A percentile compares a stretch with the other conserved stretches of the same genome.
Evolutionary conservation across 2,888 invertebrate species (phyloP).

Genomic region (Leptinotarsa tumamoca): DNA sequence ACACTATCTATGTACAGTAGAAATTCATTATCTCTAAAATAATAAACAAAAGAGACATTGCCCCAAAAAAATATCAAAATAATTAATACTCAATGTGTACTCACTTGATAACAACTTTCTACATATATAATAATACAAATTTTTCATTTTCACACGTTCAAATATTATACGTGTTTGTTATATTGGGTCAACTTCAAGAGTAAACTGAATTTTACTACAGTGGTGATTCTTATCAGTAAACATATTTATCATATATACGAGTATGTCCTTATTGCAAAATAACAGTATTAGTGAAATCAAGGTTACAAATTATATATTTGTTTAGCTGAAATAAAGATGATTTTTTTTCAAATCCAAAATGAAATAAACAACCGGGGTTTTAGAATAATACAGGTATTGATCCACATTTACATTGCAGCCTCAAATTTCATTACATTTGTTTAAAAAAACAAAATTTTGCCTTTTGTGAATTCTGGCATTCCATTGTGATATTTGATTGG

Average conservation of each 20-base stretch:
- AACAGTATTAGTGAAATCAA: slow-evolving; percentile 13
- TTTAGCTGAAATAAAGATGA: not conserved
- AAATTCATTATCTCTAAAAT: slow-evolving; percentile 2
- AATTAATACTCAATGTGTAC: slow-evolving; percentile 12
- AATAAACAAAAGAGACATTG: not conserved
- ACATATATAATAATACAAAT: slow-evolving; percentile 22
- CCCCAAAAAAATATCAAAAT: slow-evolving; percentile 21
- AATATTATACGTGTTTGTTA: not conserved
- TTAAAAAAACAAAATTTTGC: too few species aligned
- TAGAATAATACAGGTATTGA: too few species aligned
- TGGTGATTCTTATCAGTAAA: slow-evolving; percentile 8
- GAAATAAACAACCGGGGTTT: too few species aligned
- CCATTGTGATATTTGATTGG: too few species aligned
- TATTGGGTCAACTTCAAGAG: not conserved
- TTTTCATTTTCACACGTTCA: slow-evolving; percentile 17
- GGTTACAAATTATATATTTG: not conserved
- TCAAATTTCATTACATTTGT: too few species aligned
- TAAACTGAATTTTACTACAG: not conserved
- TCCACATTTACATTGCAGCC: too few species aligned
- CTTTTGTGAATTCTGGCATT: too few species aligned
- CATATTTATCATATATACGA: slow-evolving; percentile 11
- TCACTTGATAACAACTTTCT: slow-evolving; percentile 25
- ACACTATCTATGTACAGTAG: not conserved
- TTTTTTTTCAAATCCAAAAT: not conserved
- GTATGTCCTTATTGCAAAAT: slow-evolving; percentile 8